Evolutionary conservation across 2,888 invertebrate genomes (phyloP), one percentile per base, ranked within the genome.

Genomic region (Aspidiotus rigidus): DNA sequence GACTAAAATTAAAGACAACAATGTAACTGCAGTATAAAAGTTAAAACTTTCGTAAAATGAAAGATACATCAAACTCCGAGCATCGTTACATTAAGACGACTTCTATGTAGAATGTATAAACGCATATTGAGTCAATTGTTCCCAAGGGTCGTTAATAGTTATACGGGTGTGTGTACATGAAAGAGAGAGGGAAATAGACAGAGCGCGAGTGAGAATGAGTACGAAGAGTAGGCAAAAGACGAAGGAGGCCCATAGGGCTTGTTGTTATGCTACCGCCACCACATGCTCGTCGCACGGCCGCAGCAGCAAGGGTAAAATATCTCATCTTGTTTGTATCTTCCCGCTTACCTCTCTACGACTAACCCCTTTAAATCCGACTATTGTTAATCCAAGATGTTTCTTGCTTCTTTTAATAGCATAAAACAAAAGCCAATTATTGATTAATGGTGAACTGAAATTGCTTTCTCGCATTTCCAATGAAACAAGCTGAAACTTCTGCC

Each of bases 121-220:
- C 63, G 69, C 69, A 69, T 69, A 63, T 69, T 67, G 66, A 71
- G 71, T 64, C 71, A 71, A 71, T 71, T 71, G 71, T 71, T 71
- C 71, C 71, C 71, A 44, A 64, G 71, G 71, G 71, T 71, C 71
- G 71, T 71, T 71, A 71, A 57, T 63, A 62, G 63, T 62, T 49
- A 49, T n/a, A n/a, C 49, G 49, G 49, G 49, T 13, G 49, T n/a
- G 28, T 28, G 28, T 28, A 28, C 28, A 28, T 28, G 28, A 28
- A 5, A 28, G 28, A 11, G 49, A 49, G 49, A 11, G 49, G n/a
- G 49, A 2, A 6, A 49, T 3, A n/a, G 11, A n/a, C 11, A 11
- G 49, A 49, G 49, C 10, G n/a, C 49, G 49, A 49, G 60, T 61
- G 54, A 40, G 56, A 53, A 55, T 40, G 40, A 49, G 54, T 40